Conservation (phyloP, 2,113 vertebrate species). For the Gila orcuttii region DNA sequence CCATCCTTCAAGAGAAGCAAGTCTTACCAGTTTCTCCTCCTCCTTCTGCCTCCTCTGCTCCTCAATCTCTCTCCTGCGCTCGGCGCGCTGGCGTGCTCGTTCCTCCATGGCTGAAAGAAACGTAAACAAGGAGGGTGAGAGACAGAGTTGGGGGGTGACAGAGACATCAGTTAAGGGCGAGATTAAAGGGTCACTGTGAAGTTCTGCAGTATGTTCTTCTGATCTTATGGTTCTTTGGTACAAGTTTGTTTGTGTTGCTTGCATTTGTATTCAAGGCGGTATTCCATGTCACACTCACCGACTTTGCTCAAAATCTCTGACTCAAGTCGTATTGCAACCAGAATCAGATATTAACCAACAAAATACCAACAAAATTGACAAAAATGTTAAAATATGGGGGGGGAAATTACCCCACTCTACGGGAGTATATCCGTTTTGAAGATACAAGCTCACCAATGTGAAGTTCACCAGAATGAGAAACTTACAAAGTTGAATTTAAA, state of each 20-base stretch:
- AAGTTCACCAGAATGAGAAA: no score
- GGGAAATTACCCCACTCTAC: no score
- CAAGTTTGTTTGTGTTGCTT: neutral
- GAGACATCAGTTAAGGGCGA: neutral
- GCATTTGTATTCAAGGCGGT: neutral
- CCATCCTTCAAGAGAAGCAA: neutral
- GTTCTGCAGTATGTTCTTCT: neutral
- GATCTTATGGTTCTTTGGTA: neutral
- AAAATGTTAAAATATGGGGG: no score
- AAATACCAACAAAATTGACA: no score
- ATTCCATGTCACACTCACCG: no score
- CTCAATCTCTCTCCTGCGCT: constrained; percentile 82
- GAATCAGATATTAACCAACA: no score
- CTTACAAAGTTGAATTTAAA: no score
- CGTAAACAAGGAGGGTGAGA: constrained; percentile 33
- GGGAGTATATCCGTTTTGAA: no score
- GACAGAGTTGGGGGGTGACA: neutral
- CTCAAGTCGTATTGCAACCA: no score
- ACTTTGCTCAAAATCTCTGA: no score
- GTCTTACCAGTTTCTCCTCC: constrained; percentile 78
- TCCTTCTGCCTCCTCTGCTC: constrained; percentile 82
- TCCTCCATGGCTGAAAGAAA: constrained; percentile 86
- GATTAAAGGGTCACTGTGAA: constrained; percentile 15
- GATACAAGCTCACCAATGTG: no score
- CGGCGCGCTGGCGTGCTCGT: constrained; percentile 81